These are phyloP conservation scores for Echiichthys vipera DNA, from an alignment of 2,797 vertebrate genomes.

Conservation along the genomic window DNA sequence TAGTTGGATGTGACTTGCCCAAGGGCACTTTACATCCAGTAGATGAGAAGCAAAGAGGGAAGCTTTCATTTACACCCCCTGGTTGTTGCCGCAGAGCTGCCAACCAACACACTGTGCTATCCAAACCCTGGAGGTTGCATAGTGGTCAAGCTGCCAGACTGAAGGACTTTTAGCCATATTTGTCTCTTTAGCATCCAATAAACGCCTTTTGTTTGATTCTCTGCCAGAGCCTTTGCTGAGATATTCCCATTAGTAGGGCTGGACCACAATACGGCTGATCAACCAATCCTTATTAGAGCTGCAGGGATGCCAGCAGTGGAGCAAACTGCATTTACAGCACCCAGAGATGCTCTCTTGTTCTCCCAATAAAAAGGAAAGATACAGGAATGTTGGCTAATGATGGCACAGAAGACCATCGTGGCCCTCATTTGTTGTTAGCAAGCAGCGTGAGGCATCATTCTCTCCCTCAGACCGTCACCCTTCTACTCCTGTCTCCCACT, in stretches of 20 bases:
- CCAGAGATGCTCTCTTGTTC: slow-evolving; percentile 68
- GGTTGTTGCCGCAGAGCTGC: slow-evolving; percentile 22
- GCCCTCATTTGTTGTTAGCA: slow-evolving; percentile 55
- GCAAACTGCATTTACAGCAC: slow-evolving; percentile 41
- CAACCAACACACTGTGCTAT: slow-evolving; percentile 37
- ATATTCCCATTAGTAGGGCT: slow-evolving; percentile 66
- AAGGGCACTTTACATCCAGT: slow-evolving; percentile 38
- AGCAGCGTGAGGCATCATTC: slow-evolving; percentile 34
- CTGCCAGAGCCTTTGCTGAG: slow-evolving; percentile 58
- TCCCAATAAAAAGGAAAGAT: slow-evolving; percentile 47
- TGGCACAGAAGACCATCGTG: slow-evolving; percentile 49
- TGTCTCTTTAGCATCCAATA: slow-evolving; percentile 47
- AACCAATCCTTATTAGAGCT: slow-evolving; percentile 63
- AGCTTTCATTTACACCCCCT: slow-evolving; percentile 33
- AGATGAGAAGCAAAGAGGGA: slow-evolving; percentile 19
- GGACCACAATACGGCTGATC: slow-evolving; percentile 66
- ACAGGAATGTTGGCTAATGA: slow-evolving; percentile 72
- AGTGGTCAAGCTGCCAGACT: slow-evolving; percentile 44
- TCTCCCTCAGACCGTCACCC: slow-evolving; percentile 32
- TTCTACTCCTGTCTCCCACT: slow-evolving; percentile 36
- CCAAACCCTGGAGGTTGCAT: slow-evolving; percentile 61
- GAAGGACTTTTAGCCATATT: slow-evolving; percentile 49
- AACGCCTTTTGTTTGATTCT: slow-evolving; percentile 53
- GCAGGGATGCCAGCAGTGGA: slow-evolving; percentile 53
- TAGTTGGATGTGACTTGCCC: background rate